phyloP scores from a whole-genome alignment of 1,140 invertebrate species.

The Hormaphis cornu region DNA sequence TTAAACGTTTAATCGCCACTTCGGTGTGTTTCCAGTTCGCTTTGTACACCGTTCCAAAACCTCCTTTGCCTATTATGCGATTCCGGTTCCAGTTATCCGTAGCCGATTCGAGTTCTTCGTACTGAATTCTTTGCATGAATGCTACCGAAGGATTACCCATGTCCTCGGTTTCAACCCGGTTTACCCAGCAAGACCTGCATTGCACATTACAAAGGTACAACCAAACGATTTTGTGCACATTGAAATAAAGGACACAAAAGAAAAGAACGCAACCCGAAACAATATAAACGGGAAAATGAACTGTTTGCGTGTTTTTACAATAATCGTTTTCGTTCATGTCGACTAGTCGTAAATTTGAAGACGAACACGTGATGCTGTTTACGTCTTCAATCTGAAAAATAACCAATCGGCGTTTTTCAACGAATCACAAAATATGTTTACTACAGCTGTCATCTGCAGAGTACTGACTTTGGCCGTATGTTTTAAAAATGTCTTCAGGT shows the following conservation, averaged over 20 bases:
- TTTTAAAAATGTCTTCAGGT: not conserved
- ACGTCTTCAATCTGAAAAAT: not conserved
- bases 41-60: constrained; percentile 85
- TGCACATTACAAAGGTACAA: not conserved
- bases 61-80: constrained; percentile 74
- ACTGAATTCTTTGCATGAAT: constrained; percentile 55
- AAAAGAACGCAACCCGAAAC: not conserved
- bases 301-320: not conserved
- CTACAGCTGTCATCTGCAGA: too few relatives aligned
- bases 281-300: not conserved
- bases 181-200: not conserved
- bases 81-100: constrained; percentile 66
- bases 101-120: constrained; percentile 63
- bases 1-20: constrained; percentile 82
- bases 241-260: not conserved
- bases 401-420: too few relatives aligned
- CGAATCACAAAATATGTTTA: too few relatives aligned
- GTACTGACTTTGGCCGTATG: too few relatives aligned
- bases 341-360: not conserved
- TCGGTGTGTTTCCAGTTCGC: constrained; percentile 81
- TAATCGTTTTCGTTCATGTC: not conserved
- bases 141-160: constrained; percentile 44
- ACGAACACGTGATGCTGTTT: not conserved
- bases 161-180: not conserved
- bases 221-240: not conserved